Conservation (phyloP, 2,113 vertebrate species). For the Progne subis region DNA sequence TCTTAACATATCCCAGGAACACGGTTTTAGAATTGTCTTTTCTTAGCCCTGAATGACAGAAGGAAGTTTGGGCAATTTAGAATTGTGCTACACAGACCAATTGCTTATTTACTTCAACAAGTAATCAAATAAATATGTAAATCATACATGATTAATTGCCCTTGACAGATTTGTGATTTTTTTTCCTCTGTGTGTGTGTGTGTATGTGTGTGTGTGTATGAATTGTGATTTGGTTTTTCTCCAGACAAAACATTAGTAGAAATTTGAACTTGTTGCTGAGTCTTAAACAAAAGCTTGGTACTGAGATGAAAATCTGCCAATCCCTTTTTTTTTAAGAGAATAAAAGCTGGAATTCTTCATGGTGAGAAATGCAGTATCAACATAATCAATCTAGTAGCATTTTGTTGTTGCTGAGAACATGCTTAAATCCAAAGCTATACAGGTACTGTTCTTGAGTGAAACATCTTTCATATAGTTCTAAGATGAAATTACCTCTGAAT, state of each 20-base stretch:
- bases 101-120: conserved; percentile 62
- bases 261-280: conserved; percentile 69
- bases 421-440: conserved; percentile 73
- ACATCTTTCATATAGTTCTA: conserved; percentile 92
- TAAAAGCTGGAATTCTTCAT: conserved; percentile 71
- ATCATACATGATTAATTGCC: conserved; percentile 45
- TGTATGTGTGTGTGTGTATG: not conserved
- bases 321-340: conserved; percentile 54
- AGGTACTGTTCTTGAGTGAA: conserved; percentile 72
- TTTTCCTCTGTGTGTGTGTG: not conserved
- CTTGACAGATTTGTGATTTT: conserved; percentile 28
- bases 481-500: conserved; percentile 98
- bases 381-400: conserved; percentile 74
- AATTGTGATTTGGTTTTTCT: conserved; percentile 55
- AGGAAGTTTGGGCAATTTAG: conserved; percentile 44
- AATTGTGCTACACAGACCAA: conserved; percentile 37
- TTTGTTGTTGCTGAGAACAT: conserved; percentile 70
- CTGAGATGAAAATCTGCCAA: conserved; percentile 66
- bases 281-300: conserved; percentile 52
- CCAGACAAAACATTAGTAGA: conserved; percentile 52
- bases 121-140: conserved; percentile 57
- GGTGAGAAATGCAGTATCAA: conserved; percentile 77
- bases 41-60: conserved; percentile 59
- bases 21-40: conserved; percentile 25
- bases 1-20: conserved; percentile 30